Evolutionary conservation across 1,140 invertebrate species (phyloP).

Genomic region (Cyrtorhinus lividipennis): DNA sequence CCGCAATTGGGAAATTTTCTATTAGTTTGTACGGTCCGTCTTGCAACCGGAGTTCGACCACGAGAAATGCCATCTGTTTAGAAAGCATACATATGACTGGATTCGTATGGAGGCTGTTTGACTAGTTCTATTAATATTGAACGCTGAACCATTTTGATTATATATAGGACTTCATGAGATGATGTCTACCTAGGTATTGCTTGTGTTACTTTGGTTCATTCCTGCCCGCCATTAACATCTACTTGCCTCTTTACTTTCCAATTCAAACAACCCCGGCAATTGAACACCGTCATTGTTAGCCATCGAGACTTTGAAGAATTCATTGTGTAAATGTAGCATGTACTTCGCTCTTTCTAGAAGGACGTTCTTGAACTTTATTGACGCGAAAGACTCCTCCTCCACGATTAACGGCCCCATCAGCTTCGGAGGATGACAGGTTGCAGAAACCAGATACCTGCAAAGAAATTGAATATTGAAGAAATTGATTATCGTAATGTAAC

Average conservation of each 20-base stretch:
- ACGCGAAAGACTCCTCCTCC: neutral
- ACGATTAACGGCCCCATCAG: neutral
- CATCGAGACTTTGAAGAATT: neutral
- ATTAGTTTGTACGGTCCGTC: too few relatives aligned
- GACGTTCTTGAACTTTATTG: neutral
- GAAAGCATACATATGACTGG: too few relatives aligned
- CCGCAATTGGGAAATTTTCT: too few relatives aligned
- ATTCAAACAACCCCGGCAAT: neutral
- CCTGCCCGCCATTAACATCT: too few relatives aligned
- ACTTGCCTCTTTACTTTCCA: neutral
- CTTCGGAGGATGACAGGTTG: neutral
- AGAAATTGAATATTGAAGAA: neutral
- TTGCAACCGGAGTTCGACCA: too few relatives aligned
- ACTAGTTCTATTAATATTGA: too few relatives aligned
- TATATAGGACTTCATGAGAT: too few relatives aligned
- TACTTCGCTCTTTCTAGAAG: neutral
- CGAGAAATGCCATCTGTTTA: too few relatives aligned
- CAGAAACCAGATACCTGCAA: neutral
- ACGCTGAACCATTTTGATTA: too few relatives aligned
- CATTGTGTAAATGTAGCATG: neutral
- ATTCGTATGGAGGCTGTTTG: too few relatives aligned
- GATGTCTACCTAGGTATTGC: too few relatives aligned
- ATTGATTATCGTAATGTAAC: neutral
- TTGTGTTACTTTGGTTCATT: too few relatives aligned
- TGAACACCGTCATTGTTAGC: neutral